These are phyloP conservation scores for Echinops telfairi DNA, from an alignment of 2,113 vertebrate species.

Conservation along the genomic window DNA sequence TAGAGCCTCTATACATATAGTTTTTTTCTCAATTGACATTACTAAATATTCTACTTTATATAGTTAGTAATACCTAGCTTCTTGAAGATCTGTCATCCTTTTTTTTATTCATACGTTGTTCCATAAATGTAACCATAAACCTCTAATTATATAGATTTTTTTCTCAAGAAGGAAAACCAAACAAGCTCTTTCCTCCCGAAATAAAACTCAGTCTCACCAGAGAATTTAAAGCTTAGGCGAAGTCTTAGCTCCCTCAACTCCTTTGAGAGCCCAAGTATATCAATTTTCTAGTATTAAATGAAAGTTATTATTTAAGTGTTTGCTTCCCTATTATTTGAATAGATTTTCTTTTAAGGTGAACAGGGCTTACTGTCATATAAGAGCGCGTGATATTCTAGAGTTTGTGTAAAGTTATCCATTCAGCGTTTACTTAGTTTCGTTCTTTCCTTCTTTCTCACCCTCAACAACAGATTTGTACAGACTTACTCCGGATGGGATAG, in stretches of 20 bases:
- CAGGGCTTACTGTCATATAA: background rate
- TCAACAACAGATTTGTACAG: constrained; percentile 12
- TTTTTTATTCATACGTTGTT: constrained; percentile 44
- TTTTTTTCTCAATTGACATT: constrained; percentile 24
- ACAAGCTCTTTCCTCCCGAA: constrained; percentile 29
- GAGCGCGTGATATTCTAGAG: background rate
- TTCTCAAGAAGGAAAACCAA: constrained; percentile 17
- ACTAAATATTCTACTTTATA: constrained; percentile 49
- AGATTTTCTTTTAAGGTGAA: constrained; percentile 38
- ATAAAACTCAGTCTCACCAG: constrained; percentile 46
- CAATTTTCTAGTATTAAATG: background rate
- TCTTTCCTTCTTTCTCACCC: background rate
- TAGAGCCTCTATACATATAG: background rate
- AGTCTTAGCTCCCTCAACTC: background rate
- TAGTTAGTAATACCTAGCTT: constrained; percentile 50
- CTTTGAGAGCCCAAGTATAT: constrained; percentile 17
- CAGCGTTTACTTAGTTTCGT: background rate
- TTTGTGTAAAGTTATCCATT: background rate
- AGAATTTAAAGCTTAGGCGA: constrained; percentile 55
- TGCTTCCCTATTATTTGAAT: constrained; percentile 41
- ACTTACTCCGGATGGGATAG: background rate
- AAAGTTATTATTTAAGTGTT: constrained; percentile 17
- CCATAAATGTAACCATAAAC: constrained; percentile 34
- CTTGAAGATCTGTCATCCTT: constrained; percentile 56
- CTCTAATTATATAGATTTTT: constrained; percentile 59